Evolutionary conservation across 1,140 invertebrate genomes (phyloP), one percentile per base, ranked within the genome.

Genomic region (Brachionus plicatilis): DNA sequence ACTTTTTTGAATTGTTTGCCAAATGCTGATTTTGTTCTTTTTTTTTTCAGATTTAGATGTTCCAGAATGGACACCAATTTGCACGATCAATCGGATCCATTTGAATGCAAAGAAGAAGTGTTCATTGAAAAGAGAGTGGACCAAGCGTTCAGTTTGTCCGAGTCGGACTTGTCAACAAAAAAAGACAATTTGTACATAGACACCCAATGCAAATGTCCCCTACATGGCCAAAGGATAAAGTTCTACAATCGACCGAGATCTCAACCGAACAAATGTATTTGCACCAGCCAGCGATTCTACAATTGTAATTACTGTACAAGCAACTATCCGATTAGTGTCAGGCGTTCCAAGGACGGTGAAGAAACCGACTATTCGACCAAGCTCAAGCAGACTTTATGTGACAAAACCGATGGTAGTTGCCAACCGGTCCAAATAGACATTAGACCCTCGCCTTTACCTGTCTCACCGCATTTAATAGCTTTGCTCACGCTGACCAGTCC

Each of bases 221-320:
- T 50, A 50, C 43, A 47, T 76, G 47, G 14, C 45, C 72, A 47
- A 3, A 76, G 47, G 43, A 76, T 27, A 76, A 76, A 76, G 14
- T 76, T 76, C 47, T 29, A 9, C 27, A 76, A 76, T 47, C 72
- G 72, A 50, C 45, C 72, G n/a, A 50, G 33, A 76, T 47, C 72
- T 27, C 41, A 76, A 12, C 72, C 41, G 4, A 76, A 47, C 27
- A 76, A 29, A n/a, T 76, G 72, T 24, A 76, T 76, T 24, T 76
- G 72, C 47, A 76, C 43, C 24, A 76, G 47, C 33, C n/a, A 76
- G 12, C 43, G 47, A 50, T 37, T 53, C 2, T 76, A 76, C n/a
- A 76, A 76, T 29, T 76, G 72, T 76, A 37, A 27, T 76, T 37
- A 76, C 11, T 76, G 72, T 76, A 76, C 72, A 27, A 76, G 72